These are phyloP conservation scores for Scortum barcoo DNA, from an alignment of 2,113 vertebrate genomes.

Conservation along the genomic window DNA sequence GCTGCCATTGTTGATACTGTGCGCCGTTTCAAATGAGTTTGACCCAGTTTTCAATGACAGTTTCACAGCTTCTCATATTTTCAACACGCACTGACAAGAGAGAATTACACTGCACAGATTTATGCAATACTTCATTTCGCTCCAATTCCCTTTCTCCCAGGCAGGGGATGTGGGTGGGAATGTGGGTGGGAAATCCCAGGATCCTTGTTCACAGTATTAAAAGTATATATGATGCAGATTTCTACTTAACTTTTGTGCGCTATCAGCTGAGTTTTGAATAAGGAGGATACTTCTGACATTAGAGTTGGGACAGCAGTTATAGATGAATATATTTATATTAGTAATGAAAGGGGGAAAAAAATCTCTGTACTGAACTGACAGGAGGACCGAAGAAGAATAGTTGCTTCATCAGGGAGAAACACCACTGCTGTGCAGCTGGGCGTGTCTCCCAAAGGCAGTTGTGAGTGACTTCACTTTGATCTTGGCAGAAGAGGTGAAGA, in stretches of 20 bases:
- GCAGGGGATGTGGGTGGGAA: constrained; percentile 51
- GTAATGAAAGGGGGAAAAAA: constrained; percentile 12
- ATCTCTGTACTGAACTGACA: constrained; percentile 38
- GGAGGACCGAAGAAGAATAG: constrained; percentile 50
- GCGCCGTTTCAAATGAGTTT: constrained; percentile 63
- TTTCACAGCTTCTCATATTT: constrained; percentile 61
- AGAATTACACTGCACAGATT: constrained; percentile 56
- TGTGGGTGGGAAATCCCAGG: constrained; percentile 63
- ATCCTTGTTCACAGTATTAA: constrained; percentile 45
- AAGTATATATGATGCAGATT: constrained; percentile 53
- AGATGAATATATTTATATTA: constrained; percentile 12
- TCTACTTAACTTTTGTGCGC: constrained; percentile 43
- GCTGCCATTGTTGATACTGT: constrained; percentile 45
- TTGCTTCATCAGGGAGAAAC: constrained; percentile 60
- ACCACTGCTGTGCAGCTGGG: constrained; percentile 65
- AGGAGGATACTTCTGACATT: constrained; percentile 5
- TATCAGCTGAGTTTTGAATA: constrained; percentile 32
- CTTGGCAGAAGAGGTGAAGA: constrained; percentile 71
- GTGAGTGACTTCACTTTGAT: constrained; percentile 78
- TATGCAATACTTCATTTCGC: constrained; percentile 59
- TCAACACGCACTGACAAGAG: constrained; percentile 49
- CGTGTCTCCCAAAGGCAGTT: constrained; percentile 68
- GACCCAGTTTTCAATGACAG: constrained; percentile 73
- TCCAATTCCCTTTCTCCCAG: constrained; percentile 52
- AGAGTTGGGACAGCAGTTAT: neutral